phyloP scores from a whole-genome alignment of 2,888 invertebrate species.

The Catocala sponsa region DNA sequence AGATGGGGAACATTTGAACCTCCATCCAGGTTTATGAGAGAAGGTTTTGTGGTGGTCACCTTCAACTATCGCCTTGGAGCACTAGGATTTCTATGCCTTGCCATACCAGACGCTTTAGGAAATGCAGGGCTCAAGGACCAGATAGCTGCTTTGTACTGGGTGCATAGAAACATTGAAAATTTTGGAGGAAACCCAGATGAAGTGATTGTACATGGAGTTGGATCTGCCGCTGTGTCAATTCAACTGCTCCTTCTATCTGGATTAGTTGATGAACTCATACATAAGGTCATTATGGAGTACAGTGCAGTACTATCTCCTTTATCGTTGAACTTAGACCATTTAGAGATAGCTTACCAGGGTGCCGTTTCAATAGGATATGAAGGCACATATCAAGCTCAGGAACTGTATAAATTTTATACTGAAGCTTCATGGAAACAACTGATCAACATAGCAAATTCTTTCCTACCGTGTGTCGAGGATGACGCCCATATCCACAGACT shows the following conservation, averaged over 20 bases:
- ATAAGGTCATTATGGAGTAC: conserved; percentile 76
- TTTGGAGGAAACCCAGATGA: conserved; percentile 77
- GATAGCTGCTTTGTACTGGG: conserved; percentile 78
- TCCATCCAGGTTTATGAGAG: conserved; percentile 60
- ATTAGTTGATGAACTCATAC: conserved; percentile 66
- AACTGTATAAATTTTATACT: conserved; percentile 64
- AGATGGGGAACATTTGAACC: conserved; percentile 75
- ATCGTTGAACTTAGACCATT: conserved; percentile 65
- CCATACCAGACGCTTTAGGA: conserved; percentile 67
- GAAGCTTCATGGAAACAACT: conserved; percentile 50
- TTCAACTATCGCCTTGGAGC: conserved; percentile 79
- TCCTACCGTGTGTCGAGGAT: conserved; percentile 73
- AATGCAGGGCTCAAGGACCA: conserved; percentile 83
- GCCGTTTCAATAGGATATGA: conserved; percentile 80
- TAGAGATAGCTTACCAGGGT: conserved; percentile 64
- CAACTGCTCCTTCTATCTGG: conserved; percentile 73
- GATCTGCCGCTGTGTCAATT: conserved; percentile 73
- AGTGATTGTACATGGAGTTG: conserved; percentile 76
- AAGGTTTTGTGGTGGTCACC: conserved; percentile 71
- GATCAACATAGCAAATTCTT: conserved; percentile 54
- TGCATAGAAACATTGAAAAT: conserved; percentile 73
- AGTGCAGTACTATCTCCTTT: conserved; percentile 75
- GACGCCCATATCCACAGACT: conserved; percentile 43
- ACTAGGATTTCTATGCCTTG: conserved; percentile 79
- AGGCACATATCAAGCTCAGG: conserved; percentile 44